phyloP scores from a whole-genome alignment of 1,140 invertebrate genomes.

The Rhysida immarginata region DNA sequence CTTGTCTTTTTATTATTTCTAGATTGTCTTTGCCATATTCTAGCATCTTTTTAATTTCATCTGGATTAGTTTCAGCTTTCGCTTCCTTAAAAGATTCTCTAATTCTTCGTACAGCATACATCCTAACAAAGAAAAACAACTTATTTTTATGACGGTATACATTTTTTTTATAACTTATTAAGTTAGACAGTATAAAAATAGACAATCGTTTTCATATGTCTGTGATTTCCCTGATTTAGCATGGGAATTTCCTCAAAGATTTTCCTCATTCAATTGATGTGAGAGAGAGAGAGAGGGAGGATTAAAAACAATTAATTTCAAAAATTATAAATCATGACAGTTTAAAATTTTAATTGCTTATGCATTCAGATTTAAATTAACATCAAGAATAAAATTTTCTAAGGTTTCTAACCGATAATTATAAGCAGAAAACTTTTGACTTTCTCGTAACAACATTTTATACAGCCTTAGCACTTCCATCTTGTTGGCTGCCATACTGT shows the following conservation, averaged over 20 bases:
- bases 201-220: no score
- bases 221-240: no score
- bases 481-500: neutral
- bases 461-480: conserved; percentile 16
- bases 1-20: conserved; percentile 29
- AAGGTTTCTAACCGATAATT: conserved; percentile 17
- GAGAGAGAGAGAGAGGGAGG: no score
- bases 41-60: conserved; percentile 21
- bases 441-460: conserved; percentile 16
- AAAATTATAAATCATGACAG: no score
- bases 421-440: conserved; percentile 17
- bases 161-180: no score
- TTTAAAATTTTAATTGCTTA: no score
- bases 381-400: conserved; percentile 11
- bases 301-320: no score
- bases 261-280: no score
- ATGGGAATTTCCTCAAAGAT: no score
- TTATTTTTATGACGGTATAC: no score
- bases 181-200: no score
- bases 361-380: no score
- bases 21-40: conserved; percentile 25
- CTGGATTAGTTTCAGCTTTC: conserved; percentile 21
- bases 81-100: conserved; percentile 27
- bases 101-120: conserved; percentile 26
- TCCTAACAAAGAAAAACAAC: conserved; percentile 19